Percentiles rank a stretch among this genome's conserved stretches.
These are phyloP conservation scores for Danio aesculapii DNA, from an alignment of 2,797 vertebrate genomes.

Conservation along the genomic window DNA sequence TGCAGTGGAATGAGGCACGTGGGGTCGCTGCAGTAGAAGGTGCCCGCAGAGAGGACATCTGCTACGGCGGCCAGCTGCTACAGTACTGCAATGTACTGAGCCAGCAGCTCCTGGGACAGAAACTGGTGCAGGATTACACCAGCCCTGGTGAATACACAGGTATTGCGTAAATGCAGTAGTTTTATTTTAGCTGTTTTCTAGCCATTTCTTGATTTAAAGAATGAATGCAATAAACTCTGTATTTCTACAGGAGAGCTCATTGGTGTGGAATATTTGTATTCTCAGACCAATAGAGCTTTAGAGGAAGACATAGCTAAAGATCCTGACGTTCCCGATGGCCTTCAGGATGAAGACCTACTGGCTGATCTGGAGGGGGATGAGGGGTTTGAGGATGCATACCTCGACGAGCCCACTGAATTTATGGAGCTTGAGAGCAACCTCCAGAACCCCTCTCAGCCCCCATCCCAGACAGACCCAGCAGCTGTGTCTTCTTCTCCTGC, in stretches of 20 bases:
- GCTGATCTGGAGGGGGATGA: background rate
- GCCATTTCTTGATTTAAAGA: background rate
- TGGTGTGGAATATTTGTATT: background rate
- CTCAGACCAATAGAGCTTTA: background rate
- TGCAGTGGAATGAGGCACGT: background rate
- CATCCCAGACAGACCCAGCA: background rate
- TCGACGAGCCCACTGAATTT: background rate
- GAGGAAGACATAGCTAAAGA: background rate
- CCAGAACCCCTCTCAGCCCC: background rate
- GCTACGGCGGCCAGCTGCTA: background rate
- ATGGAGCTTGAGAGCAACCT: background rate
- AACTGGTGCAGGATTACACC: constrained; percentile 18
- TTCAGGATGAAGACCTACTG: background rate
- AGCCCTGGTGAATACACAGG: constrained; percentile 35
- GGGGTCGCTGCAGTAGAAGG: background rate
- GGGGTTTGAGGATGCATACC: background rate
- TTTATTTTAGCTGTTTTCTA: background rate
- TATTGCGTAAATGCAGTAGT: background rate
- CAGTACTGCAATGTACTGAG: background rate
- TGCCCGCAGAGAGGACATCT: background rate
- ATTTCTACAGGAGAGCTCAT: background rate
- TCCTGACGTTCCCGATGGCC: constrained; percentile 1
- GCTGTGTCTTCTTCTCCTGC: no score
- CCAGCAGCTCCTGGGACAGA: background rate
- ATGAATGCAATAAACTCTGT: background rate